Base-by-base conservation (phyloP, 2,888 invertebrate genomes). In the Linyphia triangularis region DNA sequence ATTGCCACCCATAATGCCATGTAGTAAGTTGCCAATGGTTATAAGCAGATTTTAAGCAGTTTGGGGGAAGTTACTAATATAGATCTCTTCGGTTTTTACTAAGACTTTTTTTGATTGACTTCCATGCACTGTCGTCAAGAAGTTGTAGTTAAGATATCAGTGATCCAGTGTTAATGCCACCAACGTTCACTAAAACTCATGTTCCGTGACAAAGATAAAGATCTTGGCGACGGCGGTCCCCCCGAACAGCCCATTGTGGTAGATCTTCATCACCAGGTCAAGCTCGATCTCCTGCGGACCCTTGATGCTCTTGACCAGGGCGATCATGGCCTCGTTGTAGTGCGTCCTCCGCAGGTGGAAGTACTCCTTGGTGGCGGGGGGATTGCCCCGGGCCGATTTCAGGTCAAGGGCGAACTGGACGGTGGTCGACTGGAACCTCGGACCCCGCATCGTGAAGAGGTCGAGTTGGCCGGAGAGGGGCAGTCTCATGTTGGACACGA, bases 261-360 rank as follows among this genome's bases (percentile, higher is more conserved):
- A 96, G 1, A 97, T 94, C 65, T 96, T 96, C 97, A 98, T 97
- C 90, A 95, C 95, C 33, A 98, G 94, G 91, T 97, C 96, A 40
- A 98, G 93, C 91, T 97, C 96, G 90, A 98, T 95, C 91, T 97
- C 97, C 92, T 98, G 98, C 0, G 98, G 98, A 0, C 98, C 98
- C 90, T 95, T 94, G 0, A 98, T 94, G 0, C 96, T 94, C 85
- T 94, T 94, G 9, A 95, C 95, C 59, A 98, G 92, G 0, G 95
- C 95, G n/a, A 98, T 94, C 2, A 96, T 95, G 0, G 96, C 97
- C 92, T 96, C 95, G 90, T 96, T 95, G 78, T 95, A 89, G 94
- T 94, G 78, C 93, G 37, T 95, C 94, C 90, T 77, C 24, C 90
- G 51, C 26, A 91, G 57, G 16, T 89, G 90, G 90, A 93, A 93